Conservation (phyloP, 2,888 invertebrate genomes). For the Boloria euphrosyne region DNA sequence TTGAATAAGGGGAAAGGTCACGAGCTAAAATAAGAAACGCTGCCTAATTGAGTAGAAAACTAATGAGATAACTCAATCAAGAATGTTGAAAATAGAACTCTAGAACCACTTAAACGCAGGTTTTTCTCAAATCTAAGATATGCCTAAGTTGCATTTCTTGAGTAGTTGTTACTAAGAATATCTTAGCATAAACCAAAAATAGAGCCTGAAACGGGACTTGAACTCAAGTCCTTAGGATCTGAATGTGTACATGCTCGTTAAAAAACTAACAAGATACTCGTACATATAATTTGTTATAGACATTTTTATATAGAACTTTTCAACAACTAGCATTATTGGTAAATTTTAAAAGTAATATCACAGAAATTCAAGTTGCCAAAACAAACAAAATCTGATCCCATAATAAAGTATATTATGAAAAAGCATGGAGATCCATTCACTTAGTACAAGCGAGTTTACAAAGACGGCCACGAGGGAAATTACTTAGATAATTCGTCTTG, state of each 20-base stretch:
- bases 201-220: neutral
- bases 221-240: neutral
- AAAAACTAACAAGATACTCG: too few species aligned
- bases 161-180: too few species aligned
- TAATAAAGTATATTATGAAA: conserved; percentile 6
- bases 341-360: neutral
- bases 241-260: too few species aligned
- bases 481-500: conserved; percentile 58
- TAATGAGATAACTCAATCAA: conserved; percentile 22
- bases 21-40: conserved; percentile 12
- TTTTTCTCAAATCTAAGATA: too few species aligned
- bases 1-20: conserved; percentile 7
- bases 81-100: neutral
- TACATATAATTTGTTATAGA: too few species aligned
- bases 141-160: too few species aligned
- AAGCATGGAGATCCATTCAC: conserved; percentile 10
- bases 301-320: too few species aligned
- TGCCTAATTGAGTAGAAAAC: conserved; percentile 13
- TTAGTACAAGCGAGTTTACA: conserved; percentile 43
- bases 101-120: neutral
- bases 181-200: too few species aligned
- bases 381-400: neutral
- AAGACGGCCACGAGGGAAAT: conserved; percentile 60
- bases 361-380: neutral
- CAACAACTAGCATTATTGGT: too few species aligned